phyloP scores from a whole-genome alignment of 2,888 invertebrate species.

The Leptinotarsa juncta region DNA sequence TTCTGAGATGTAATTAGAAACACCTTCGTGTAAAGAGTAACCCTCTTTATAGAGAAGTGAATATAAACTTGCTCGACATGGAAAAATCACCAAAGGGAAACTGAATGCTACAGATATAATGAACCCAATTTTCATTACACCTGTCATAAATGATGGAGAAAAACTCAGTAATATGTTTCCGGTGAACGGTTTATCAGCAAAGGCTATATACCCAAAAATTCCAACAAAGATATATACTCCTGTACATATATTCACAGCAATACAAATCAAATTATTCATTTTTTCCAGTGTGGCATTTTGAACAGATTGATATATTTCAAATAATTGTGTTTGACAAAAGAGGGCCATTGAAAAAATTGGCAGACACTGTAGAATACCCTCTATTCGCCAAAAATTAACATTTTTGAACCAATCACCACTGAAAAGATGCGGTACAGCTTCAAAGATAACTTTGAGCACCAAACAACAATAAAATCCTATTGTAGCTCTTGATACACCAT shows the following conservation, averaged over 20 bases:
- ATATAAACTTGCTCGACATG: constrained; percentile 92
- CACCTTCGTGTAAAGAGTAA: constrained; percentile 73
- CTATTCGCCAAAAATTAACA: constrained; percentile 84
- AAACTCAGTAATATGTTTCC: constrained; percentile 94
- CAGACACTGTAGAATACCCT: constrained; percentile 89
- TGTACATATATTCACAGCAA: constrained; percentile 92
- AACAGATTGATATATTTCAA: constrained; percentile 92
- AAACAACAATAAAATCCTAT: constrained; percentile 92
- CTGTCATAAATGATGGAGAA: constrained; percentile 82
- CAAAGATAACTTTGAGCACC: constrained; percentile 82
- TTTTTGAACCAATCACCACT: constrained; percentile 79
- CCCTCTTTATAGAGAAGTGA: constrained; percentile 88
- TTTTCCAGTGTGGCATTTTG: constrained; percentile 89
- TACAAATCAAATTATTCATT: constrained; percentile 88
- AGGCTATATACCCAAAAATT: constrained; percentile 89
- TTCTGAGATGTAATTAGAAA: constrained; percentile 82
- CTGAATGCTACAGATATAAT: constrained; percentile 95
- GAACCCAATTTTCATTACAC: constrained; percentile 94
- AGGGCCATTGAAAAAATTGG: constrained; percentile 98
- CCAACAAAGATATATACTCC: constrained; percentile 91
- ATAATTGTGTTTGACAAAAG: constrained; percentile 95
- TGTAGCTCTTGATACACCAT: constrained; percentile 88
- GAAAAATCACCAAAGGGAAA: constrained; percentile 96
- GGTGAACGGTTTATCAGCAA: constrained; percentile 79
- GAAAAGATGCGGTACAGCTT: constrained; percentile 81